phyloP scores from a whole-genome alignment of 2,113 vertebrate species.

The Raja brachyura region DNA sequence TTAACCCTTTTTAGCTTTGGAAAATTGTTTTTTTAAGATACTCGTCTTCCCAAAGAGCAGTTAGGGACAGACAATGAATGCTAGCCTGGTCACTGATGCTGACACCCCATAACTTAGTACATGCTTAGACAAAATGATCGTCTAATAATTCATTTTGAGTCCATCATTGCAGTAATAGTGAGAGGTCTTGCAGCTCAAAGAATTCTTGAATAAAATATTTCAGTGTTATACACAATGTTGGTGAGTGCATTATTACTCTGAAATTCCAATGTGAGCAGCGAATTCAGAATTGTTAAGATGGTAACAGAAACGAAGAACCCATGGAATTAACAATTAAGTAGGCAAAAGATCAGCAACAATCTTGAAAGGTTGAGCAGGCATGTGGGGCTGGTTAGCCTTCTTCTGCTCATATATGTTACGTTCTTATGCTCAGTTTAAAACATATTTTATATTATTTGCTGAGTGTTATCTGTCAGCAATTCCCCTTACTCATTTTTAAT shows the following conservation, averaged over 20 bases:
- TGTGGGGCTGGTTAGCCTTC: neutral
- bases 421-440: too few relatives aligned
- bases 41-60: too few relatives aligned
- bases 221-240: neutral
- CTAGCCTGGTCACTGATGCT: too few relatives aligned
- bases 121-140: neutral
- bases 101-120: too few relatives aligned
- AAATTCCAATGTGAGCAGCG: neutral
- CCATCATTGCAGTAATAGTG: neutral
- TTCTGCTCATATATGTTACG: too few relatives aligned
- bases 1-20: slow-evolving; percentile 27
- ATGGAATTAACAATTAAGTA: neutral
- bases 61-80: too few relatives aligned
- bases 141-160: neutral
- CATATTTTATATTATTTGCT: too few relatives aligned
- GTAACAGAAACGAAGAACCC: neutral
- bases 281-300: neutral
- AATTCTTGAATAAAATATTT: neutral
- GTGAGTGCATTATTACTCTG: neutral
- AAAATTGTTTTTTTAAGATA: neutral
- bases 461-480: too few relatives aligned
- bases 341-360: neutral
- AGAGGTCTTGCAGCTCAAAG: neutral
- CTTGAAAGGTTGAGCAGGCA: neutral
- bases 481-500: too few relatives aligned